These are phyloP conservation scores for Noctua fimbriata DNA, from an alignment of 2,888 invertebrate genomes.

Conservation along the genomic window DNA sequence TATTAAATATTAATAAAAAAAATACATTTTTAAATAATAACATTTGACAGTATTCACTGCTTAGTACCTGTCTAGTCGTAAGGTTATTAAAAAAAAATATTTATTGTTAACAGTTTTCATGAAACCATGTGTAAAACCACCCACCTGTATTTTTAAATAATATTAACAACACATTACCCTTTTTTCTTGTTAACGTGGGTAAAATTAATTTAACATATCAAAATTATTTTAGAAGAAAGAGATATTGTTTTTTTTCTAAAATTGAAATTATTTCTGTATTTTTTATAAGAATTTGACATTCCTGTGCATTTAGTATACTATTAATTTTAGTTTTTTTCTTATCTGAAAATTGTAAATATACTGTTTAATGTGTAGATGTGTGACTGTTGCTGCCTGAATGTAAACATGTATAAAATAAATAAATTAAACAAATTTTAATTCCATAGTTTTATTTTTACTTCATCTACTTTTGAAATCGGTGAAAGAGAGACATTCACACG, in stretches of 20 bases:
- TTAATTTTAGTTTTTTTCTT: slow-evolving; percentile 70
- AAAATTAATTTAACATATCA: slow-evolving; percentile 54
- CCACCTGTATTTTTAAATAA: slow-evolving; percentile 75
- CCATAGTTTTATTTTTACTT: slow-evolving; percentile 33
- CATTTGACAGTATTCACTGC: slow-evolving; percentile 86
- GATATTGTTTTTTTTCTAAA: slow-evolving; percentile 8
- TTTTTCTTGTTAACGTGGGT: slow-evolving; percentile 26
- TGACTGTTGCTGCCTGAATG: slow-evolving; percentile 70
- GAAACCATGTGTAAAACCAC: slow-evolving; percentile 65
- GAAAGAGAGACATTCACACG: neutral
- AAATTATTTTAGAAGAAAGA: slow-evolving; percentile 43
- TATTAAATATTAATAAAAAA: slow-evolving; percentile 51
- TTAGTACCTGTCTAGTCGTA: slow-evolving; percentile 90
- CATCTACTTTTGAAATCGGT: neutral
- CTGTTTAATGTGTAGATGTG: slow-evolving; percentile 67
- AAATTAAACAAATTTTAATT: slow-evolving; percentile 49
- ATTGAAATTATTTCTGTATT: slow-evolving; percentile 22
- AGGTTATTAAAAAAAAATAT: slow-evolving; percentile 75
- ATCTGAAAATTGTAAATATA: slow-evolving; percentile 74
- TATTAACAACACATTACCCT: slow-evolving; percentile 35
- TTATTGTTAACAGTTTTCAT: slow-evolving; percentile 69
- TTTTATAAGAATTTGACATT: slow-evolving; percentile 78
- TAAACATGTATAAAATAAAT: slow-evolving; percentile 56
- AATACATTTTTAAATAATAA: slow-evolving; percentile 58
- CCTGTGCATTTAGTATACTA: slow-evolving; percentile 83